These are phyloP conservation scores for Chesias legatella DNA, from an alignment of 2,888 invertebrate genomes.

Conservation along the genomic window DNA sequence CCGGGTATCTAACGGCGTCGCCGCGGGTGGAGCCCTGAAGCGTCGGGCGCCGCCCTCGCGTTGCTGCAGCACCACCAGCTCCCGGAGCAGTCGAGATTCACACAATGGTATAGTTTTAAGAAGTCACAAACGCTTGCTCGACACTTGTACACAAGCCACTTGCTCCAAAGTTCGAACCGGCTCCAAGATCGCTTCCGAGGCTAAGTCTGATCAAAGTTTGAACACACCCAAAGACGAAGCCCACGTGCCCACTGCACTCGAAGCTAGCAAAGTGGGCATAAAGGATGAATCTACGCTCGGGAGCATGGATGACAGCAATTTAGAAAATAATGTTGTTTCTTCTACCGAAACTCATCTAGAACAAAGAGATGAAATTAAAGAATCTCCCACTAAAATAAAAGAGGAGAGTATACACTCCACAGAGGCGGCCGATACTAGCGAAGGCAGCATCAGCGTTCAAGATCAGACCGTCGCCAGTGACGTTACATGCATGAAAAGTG, in stretches of 20 bases:
- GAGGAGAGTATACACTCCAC: conserved; percentile 40
- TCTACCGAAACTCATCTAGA: conserved; percentile 42
- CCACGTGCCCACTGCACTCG: conserved; percentile 46
- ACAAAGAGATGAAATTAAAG: conserved; percentile 39
- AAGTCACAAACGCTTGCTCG: conserved; percentile 81
- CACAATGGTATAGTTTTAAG: conserved; percentile 81
- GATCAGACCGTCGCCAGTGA: conserved; percentile 57
- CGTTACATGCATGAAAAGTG: conserved; percentile 65
- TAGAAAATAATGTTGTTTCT: conserved; percentile 38
- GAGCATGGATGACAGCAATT: conserved; percentile 37
- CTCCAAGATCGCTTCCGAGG: conserved; percentile 48
- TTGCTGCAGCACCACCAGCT: conserved; percentile 73
- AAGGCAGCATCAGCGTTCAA: conserved; percentile 40
- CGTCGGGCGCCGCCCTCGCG: conserved; percentile 56
- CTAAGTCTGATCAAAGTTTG: conserved; percentile 52
- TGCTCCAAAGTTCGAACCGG: conserved; percentile 53
- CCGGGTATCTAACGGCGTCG: conserved; percentile 47
- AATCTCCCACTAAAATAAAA: conserved; percentile 35
- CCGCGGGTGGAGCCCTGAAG: conserved; percentile 49
- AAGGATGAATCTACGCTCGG: conserved; percentile 47
- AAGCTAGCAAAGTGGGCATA: conserved; percentile 42
- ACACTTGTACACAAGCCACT: conserved; percentile 48
- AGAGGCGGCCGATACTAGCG: conserved; percentile 41
- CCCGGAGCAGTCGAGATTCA: conserved; percentile 69
- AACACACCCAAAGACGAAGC: conserved; percentile 55